A percentile compares a stretch with the other conserved stretches of the same genome.
phyloP scores from a whole-genome alignment of 2,888 invertebrate species.

The Eupithecia pulchellata region DNA sequence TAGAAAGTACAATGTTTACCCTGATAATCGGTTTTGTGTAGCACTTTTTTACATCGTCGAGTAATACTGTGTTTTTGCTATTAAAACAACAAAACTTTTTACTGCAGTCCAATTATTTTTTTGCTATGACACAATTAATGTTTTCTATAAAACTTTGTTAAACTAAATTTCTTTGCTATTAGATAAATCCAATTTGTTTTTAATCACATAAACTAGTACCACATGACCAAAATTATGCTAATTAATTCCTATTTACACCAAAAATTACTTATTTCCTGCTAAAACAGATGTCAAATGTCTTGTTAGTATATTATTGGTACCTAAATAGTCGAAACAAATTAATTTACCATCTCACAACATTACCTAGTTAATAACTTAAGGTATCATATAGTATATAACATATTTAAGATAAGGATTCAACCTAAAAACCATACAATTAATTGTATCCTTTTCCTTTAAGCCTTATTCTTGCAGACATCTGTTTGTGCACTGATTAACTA shows the following conservation, averaged over 20 bases:
- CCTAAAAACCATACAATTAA: neutral
- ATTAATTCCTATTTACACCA: neutral
- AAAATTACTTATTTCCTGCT: neutral
- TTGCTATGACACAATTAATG: neutral
- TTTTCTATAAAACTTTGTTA: neutral
- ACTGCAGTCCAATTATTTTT: conserved; percentile 4
- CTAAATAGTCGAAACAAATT: conserved; percentile 18
- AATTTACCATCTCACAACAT: neutral
- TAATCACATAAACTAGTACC: neutral
- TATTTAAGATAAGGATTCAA: neutral
- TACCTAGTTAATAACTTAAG: too few species aligned
- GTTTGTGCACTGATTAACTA: too few species aligned
- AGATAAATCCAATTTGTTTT: neutral
- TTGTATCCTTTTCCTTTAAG: neutral
- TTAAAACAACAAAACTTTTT: conserved; percentile 17
- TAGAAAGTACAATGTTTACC: conserved; percentile 67
- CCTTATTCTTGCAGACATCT: neutral
- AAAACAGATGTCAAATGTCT: neutral
- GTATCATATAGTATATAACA: too few species aligned
- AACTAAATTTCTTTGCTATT: neutral
- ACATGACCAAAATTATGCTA: neutral
- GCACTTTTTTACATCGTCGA: conserved; percentile 62
- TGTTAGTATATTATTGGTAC: conserved; percentile 26
- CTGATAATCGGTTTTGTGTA: conserved; percentile 43
- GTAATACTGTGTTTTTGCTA: conserved; percentile 39